These are phyloP conservation scores for Lasaia peninsularis DNA, from an alignment of 1,140 invertebrate species.

Conservation along the genomic window DNA sequence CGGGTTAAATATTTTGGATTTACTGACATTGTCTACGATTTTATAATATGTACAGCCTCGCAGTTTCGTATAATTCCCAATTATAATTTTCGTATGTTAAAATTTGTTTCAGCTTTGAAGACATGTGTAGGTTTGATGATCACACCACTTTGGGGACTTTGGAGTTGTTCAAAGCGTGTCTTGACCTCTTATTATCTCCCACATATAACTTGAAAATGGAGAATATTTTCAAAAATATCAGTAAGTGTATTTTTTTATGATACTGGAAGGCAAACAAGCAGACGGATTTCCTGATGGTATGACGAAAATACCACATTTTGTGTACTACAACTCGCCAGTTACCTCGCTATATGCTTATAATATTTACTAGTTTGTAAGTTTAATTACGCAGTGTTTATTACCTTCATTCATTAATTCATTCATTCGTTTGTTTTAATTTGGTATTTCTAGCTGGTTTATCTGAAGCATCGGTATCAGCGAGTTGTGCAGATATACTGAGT, in stretches of 20 bases:
- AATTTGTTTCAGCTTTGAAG: slow-evolving; percentile 46
- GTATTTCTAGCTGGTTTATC: slow-evolving; percentile 31
- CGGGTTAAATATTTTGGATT: too few species aligned
- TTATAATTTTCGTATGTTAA: neutral
- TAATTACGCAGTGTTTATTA: too few species aligned
- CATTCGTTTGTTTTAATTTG: neutral
- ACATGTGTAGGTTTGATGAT: slow-evolving; percentile 62
- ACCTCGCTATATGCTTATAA: too few species aligned
- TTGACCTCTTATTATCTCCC: slow-evolving; percentile 34
- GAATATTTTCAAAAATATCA: slow-evolving; percentile 39
- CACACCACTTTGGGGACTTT: slow-evolving; percentile 60
- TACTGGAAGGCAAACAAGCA: too few species aligned
- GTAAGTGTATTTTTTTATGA: slow-evolving; percentile 33
- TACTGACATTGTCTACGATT: too few species aligned
- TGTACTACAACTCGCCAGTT: too few species aligned
- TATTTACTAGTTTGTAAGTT: too few species aligned
- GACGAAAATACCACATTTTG: too few species aligned
- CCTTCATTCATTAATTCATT: slow-evolving; percentile 4
- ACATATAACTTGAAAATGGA: slow-evolving; percentile 43
- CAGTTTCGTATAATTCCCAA: neutral
- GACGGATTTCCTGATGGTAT: neutral
- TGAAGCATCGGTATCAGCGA: slow-evolving; percentile 31
- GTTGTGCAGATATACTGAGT: slow-evolving; percentile 38
- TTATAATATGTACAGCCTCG: too few species aligned
- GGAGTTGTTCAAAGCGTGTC: slow-evolving; percentile 76